phyloP scores from a whole-genome alignment of 2,888 invertebrate genomes.

The Steinernema hermaphroditum region DNA sequence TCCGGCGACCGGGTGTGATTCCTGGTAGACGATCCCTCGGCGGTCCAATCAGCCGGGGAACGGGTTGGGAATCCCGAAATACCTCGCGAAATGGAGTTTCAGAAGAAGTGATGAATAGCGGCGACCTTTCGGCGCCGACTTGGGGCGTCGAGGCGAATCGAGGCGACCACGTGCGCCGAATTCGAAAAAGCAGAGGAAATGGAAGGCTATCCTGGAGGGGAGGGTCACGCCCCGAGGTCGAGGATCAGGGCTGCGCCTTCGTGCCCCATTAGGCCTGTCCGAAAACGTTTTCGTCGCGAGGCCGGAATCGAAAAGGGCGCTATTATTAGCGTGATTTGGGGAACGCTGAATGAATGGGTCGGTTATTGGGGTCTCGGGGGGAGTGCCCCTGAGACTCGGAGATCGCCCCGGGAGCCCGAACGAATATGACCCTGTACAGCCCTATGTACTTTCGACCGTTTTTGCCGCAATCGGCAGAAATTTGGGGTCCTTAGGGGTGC shows the following conservation, averaged over 20 bases:
- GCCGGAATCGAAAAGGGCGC: not conserved
- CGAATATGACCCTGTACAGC: too few relatives aligned
- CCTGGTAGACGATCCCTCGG: too few relatives aligned
- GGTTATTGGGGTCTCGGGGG: too few relatives aligned
- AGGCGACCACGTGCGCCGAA: not conserved
- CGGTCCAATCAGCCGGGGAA: not conserved
- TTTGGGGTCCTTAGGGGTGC: too few relatives aligned
- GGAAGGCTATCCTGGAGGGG: not conserved
- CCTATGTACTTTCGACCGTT: too few relatives aligned
- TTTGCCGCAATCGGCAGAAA: too few relatives aligned
- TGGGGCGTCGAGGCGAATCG: not conserved
- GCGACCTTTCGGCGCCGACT: not conserved
- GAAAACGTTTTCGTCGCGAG: slow-evolving; percentile 11
- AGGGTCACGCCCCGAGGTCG: not conserved
- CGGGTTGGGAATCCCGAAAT: not conserved
- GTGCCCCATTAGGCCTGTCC: slow-evolving; percentile 5
- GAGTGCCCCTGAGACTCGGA: too few relatives aligned
- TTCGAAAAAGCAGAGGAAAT: not conserved
- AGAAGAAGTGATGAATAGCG: not conserved
- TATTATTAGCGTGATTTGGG: slow-evolving; percentile 19
- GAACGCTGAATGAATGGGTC: too few relatives aligned
- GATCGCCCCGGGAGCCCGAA: too few relatives aligned
- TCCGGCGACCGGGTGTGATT: not conserved
- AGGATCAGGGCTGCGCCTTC: not conserved
- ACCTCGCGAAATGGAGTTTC: not conserved